Evolutionary conservation across 2,797 vertebrate species (phyloP).

Genomic region (Nasua narica): DNA sequence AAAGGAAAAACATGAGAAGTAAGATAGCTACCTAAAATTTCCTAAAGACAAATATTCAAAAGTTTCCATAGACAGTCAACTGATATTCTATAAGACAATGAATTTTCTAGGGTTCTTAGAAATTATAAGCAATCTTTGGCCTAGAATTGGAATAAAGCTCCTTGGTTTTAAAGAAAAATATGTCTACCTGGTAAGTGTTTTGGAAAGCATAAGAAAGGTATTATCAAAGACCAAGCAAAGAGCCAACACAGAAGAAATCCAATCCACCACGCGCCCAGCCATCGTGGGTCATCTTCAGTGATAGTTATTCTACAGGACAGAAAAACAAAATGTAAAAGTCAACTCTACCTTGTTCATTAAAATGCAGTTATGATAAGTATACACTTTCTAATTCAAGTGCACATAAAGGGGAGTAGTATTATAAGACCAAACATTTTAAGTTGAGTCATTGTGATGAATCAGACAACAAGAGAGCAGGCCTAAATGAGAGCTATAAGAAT

Average conservation of each 20-base stretch:
- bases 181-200: slow-evolving; percentile 86
- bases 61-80: background rate
- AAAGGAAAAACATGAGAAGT: slow-evolving; percentile 20
- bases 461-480: background rate
- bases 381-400: background rate
- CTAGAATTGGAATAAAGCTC: background rate
- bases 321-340: slow-evolving; percentile 48
- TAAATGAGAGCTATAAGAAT: background rate
- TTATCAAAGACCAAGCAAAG: slow-evolving; percentile 82
- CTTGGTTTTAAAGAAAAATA: background rate
- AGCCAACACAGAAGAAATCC: slow-evolving; percentile 83
- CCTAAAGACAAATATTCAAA: slow-evolving; percentile 27
- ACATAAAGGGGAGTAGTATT: background rate
- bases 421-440: background rate
- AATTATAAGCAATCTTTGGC: background rate
- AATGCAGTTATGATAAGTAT: background rate
- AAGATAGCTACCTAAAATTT: background rate
- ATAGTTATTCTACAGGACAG: slow-evolving; percentile 66
- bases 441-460: background rate
- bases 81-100: background rate
- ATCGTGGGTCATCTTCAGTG: slow-evolving; percentile 82
- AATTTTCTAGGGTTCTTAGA: background rate
- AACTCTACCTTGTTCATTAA: background rate
- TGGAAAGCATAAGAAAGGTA: slow-evolving; percentile 87
- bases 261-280: slow-evolving; percentile 90